These are phyloP conservation scores for Eucidaris tribuloides DNA, from an alignment of 35 echinoderm and acorn worm species.

Conservation along the genomic window DNA sequence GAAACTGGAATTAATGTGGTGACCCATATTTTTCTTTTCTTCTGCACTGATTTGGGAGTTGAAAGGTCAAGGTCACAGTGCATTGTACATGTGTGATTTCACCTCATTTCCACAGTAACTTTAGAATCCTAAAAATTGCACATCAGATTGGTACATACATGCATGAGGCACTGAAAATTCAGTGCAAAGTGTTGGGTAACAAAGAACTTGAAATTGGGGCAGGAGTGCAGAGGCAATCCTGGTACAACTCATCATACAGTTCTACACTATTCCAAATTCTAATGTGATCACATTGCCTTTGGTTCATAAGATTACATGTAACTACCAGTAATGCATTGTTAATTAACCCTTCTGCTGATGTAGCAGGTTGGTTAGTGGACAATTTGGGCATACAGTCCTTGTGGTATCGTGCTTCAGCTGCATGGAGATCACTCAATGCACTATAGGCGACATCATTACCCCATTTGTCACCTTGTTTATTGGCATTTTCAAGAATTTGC, in stretches of 20 bases:
- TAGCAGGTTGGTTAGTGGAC: neutral
- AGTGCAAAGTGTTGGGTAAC: too few relatives aligned
- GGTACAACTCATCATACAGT: conserved; percentile 31
- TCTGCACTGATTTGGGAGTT: too few relatives aligned
- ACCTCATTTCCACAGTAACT: too few relatives aligned
- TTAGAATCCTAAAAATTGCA: too few relatives aligned
- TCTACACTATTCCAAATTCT: conserved; percentile 46
- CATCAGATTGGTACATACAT: too few relatives aligned
- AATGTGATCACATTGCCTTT: neutral
- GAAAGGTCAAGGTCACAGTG: too few relatives aligned
- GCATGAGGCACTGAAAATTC: too few relatives aligned
- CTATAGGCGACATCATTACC: neutral
- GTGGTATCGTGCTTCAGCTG: conserved; percentile 26
- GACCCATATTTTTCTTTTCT: too few relatives aligned
- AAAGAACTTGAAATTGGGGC: too few relatives aligned
- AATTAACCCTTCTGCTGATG: neutral
- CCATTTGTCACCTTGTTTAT: neutral
- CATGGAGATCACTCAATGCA: conserved; percentile 41
- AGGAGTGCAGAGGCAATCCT: too few relatives aligned
- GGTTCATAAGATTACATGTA: neutral
- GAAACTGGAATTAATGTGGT: too few relatives aligned
- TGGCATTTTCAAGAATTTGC: neutral
- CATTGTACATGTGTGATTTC: too few relatives aligned
- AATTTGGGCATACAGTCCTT: conserved; percentile 12
- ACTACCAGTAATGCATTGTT: neutral